Conservation (phyloP, 2,113 vertebrate species). For the Catharus minimus region DNA sequence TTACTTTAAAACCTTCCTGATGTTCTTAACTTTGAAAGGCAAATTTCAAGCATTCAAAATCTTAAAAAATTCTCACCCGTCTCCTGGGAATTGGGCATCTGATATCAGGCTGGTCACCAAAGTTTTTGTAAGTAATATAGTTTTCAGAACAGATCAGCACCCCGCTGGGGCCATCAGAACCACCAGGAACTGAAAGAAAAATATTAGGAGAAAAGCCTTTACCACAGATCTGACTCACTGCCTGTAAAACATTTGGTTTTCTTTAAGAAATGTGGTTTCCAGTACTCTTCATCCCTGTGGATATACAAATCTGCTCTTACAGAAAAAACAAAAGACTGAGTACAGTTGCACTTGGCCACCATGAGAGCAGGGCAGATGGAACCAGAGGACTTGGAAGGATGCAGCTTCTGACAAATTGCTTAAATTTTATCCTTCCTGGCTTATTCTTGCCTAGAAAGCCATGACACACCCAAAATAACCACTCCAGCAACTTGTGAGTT, state of each 20-base stretch:
- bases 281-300: not conserved
- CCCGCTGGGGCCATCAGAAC: slow-evolving; percentile 95
- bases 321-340: not conserved
- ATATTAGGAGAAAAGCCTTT: not conserved
- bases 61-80: slow-evolving; percentile 79
- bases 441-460: not conserved
- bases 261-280: not conserved
- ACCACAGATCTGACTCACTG: not conserved
- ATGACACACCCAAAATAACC: accelerated
- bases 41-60: not conserved
- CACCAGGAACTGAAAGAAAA: slow-evolving; percentile 87
- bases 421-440: not conserved
- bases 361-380: not conserved
- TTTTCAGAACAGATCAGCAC: slow-evolving; percentile 99
- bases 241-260: not conserved
- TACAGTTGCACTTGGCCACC: not conserved
- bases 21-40: not conserved
- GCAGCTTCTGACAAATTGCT: not conserved
- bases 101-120: slow-evolving; percentile 97
- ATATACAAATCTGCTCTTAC: accelerated
- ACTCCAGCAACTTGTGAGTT: not conserved
- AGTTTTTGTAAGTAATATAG: slow-evolving; percentile 99
- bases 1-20: not conserved
- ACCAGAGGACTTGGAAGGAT: not conserved
- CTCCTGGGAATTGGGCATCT: slow-evolving; percentile 96